These are phyloP conservation scores for Sminthurides aquaticus DNA, from an alignment of 2,888 invertebrate genomes.

Conservation along the genomic window DNA sequence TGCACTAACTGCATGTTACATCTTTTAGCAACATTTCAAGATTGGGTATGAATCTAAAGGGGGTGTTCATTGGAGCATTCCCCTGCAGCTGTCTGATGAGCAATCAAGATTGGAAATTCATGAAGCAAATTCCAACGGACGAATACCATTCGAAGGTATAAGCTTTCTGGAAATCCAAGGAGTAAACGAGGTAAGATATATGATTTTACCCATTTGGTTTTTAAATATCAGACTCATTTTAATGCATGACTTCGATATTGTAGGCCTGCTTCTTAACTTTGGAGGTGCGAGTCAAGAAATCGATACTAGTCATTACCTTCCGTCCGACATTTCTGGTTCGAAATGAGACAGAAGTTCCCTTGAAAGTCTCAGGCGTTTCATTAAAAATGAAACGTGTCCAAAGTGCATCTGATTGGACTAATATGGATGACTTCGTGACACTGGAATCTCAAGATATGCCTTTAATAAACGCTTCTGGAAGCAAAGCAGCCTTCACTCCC, in stretches of 20 bases:
- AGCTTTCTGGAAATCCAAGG: slow-evolving; percentile 34
- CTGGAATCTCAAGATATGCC: slow-evolving; percentile 8
- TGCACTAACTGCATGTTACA: not conserved
- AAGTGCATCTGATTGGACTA: slow-evolving; percentile 13
- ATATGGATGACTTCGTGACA: slow-evolving; percentile 2
- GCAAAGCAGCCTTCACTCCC: not conserved
- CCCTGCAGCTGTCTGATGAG: slow-evolving; percentile 36
- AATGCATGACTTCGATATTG: not conserved
- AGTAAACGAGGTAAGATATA: slow-evolving; percentile 17
- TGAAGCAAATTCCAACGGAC: slow-evolving; percentile 33
- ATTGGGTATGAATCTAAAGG: not conserved
- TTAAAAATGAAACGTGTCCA: slow-evolving; percentile 14
- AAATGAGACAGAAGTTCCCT: slow-evolving; percentile 31
- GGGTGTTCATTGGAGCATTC: slow-evolving; percentile 22
- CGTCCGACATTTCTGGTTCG: slow-evolving; percentile 42
- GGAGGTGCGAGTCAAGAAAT: slow-evolving; percentile 37
- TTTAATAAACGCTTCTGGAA: not conserved
- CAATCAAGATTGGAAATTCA: slow-evolving; percentile 36
- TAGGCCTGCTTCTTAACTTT: slow-evolving; percentile 37
- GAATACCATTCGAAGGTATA: slow-evolving; percentile 36
- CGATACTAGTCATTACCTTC: slow-evolving; percentile 40
- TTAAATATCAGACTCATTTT: slow-evolving; percentile 15
- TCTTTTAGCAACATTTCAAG: too few relatives aligned
- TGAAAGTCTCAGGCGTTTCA: slow-evolving; percentile 30
- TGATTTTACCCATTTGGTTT: not conserved